Evolutionary conservation across 2,888 invertebrate species (phyloP).

Genomic region (Leptopilina drosophilae): DNA sequence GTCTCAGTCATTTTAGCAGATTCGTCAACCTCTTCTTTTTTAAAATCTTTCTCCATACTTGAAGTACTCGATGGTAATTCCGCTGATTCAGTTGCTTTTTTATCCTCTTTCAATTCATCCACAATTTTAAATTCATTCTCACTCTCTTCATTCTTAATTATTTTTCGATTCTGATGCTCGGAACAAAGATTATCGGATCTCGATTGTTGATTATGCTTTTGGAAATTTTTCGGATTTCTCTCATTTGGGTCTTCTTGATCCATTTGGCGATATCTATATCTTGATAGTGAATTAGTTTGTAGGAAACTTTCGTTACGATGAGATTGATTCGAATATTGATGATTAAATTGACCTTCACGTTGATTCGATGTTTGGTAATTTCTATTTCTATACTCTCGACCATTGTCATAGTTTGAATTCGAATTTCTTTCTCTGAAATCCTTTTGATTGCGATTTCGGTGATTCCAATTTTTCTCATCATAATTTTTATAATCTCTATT

Average conservation of each 20-base stretch:
- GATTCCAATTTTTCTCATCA: background rate
- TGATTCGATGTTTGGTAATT: background rate
- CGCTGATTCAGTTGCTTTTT: too few relatives aligned
- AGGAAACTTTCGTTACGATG: background rate
- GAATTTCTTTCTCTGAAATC: background rate
- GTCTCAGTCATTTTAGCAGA: background rate
- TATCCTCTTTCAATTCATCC: background rate
- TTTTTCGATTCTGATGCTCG: background rate
- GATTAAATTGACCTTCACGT: background rate
- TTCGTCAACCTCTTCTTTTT: background rate
- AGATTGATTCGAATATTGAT: background rate
- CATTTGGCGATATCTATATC: background rate
- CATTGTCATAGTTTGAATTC: slow-evolving; percentile 1
- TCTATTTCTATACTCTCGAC: background rate
- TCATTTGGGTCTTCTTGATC: background rate
- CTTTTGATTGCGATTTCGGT: background rate
- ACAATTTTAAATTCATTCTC: too few relatives aligned
- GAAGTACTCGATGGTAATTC: too few relatives aligned
- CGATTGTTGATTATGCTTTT: background rate
- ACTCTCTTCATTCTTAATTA: background rate
- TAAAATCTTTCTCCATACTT: background rate
- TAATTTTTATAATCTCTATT: background rate
- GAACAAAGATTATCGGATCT: background rate
- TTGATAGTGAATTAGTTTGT: too few relatives aligned
- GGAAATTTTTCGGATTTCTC: background rate